phyloP scores from a whole-genome alignment of 2,888 invertebrate species.

The Harpalus rubripes region DNA sequence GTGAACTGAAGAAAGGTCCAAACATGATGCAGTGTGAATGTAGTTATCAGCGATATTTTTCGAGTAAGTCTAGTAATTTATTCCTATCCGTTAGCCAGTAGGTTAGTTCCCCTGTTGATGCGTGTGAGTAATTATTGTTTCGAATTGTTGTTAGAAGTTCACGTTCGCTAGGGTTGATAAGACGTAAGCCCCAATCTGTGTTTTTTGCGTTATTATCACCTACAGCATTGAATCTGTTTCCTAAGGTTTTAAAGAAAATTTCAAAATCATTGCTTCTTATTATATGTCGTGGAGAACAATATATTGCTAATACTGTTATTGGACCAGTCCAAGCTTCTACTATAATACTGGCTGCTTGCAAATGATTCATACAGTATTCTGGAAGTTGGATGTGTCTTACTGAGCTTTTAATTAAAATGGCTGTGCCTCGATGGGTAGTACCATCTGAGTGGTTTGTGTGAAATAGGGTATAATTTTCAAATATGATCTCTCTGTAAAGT shows the following conservation, averaged over 20 bases:
- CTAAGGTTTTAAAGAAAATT: conserved; percentile 61
- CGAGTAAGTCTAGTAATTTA: conserved; percentile 68
- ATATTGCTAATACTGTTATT: too few relatives aligned
- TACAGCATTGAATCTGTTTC: background rate
- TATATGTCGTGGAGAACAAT: conserved; percentile 68
- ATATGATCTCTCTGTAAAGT: conserved; percentile 9
- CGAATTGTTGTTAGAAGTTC: conserved; percentile 17
- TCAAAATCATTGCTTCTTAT: conserved; percentile 67
- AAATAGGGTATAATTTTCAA: conserved; percentile 1
- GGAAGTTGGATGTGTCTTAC: background rate
- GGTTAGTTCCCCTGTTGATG: conserved; percentile 68
- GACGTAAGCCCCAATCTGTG: conserved; percentile 8
- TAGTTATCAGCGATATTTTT: conserved; percentile 69
- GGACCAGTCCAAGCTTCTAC: too few relatives aligned
- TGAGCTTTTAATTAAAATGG: conserved; percentile 6
- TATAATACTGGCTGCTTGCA: too few relatives aligned
- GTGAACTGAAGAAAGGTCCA: too few relatives aligned
- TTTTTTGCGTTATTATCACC: conserved; percentile 68
- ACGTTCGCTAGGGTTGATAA: conserved; percentile 2
- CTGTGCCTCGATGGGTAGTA: conserved; percentile 2
- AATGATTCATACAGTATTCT: conserved; percentile 5
- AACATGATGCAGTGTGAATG: too few relatives aligned
- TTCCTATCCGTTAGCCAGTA: conserved; percentile 69
- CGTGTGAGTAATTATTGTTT: background rate
- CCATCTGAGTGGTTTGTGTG: conserved; percentile 3